Evolutionary conservation across 2,888 invertebrate species (phyloP), one percentile per base, ranked within the genome.

Genomic region (Oscheius sp.): DNA sequence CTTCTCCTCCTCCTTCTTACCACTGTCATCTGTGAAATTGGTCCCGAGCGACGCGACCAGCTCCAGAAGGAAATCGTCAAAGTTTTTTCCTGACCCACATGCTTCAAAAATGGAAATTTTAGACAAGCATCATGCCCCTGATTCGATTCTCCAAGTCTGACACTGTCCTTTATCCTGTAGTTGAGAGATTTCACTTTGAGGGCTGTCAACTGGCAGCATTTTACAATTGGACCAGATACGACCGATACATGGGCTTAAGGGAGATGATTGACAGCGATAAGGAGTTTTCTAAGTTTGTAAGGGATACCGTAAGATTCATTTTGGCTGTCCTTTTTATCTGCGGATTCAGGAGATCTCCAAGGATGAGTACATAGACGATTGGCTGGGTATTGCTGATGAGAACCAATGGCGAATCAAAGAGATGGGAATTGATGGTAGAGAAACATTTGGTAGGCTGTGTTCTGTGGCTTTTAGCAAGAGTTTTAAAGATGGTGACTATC

Each of bases 191-290:
- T 2, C 32, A 57, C 7, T 1, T 33, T 2, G 9, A 29, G 10
- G 57, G 21, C 32, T 13, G 32, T 3, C 21, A 57, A 21, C 21
- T 57, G 33, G 57, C 57, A 2, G 57, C 57, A 29, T 10, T 21
- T 57, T 57, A 21, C 29, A 57, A 10, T 29, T 32, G 33, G 33
- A 57, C 21, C 29, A n/a, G 33, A 21, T 21, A 57, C 10, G 57
- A 57, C 21, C 57, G 57, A 9, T 13, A 10, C 57, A 13, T 10
- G 9, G 57, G 9, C 2, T 29, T 57, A 2, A 29, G 10, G 29
- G 57, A 57, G 9, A 57, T 57, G 57, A 57, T 57, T 10, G 57
- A 57, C 21, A 57, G 29, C 2, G 57, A 57, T 21, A 29, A 57
- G 7, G 33, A 29, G 33, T 57, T 57, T 10, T 10, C 10, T n/a